Base-by-base conservation (phyloP, 2,797 vertebrate genomes). In the Fistularia commersonii region DNA sequence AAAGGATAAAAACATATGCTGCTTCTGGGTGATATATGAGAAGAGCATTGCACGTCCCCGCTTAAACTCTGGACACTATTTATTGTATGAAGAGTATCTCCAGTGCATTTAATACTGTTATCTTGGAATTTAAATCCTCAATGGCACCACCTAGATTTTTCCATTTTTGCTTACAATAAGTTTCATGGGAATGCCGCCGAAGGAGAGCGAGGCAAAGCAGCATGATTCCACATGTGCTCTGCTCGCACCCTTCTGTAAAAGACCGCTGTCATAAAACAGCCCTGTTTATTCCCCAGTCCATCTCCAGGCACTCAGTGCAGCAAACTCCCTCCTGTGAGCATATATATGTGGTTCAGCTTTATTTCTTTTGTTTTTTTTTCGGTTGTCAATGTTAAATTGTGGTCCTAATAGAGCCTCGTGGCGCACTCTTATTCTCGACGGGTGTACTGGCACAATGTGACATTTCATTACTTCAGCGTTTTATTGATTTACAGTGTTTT, bases 161-260 rank as follows among this genome's bases (percentile, higher is more conserved):
- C n/a, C n/a, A n/a, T n/a, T n/a, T n/a, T n/a, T n/a, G n/a, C n/a
- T n/a, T n/a, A n/a, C n/a, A n/a, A n/a, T n/a, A n/a, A n/a, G n/a
- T n/a, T n/a, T n/a, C n/a, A n/a, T 9, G 36, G 5, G 8, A 10
- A 5, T 3, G 36, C 5, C 3, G 36, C 5, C 11, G 8, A 38
- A 5, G 8, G 5, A 38, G 52, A 80, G 82, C 72, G 84, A n/a
- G n/a, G n/a, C n/a, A n/a, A n/a, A n/a, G n/a, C n/a, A n/a, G n/a
- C n/a, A n/a, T n/a, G n/a, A n/a, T n/a, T 86, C 88, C 77, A 83
- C 84, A 74, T 8, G 72, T 65, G 57, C 80, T 66, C 33, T 47
- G 51, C 74, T 79, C 64, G 60, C 43, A 51, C 15, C 23, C 42
- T 34, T 72, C 61, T 57, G 31, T 72, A 66, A 48, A 72, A 57